Base-by-base conservation (phyloP, 1,140 invertebrate species). In the Zaprionus camerounensis region DNA sequence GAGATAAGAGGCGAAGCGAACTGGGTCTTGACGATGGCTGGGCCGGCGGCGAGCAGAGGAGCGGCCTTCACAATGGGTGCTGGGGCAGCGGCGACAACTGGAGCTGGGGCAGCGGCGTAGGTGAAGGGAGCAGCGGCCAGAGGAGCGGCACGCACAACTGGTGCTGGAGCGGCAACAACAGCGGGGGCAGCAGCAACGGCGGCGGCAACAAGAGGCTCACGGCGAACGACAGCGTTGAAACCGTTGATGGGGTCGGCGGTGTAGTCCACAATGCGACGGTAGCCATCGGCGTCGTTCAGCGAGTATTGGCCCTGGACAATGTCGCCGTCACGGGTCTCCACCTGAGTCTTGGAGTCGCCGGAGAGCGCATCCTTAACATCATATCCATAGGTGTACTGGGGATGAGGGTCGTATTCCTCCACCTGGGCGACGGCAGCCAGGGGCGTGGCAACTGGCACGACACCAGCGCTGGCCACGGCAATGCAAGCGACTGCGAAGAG, bases 361-460 rank as follows among this genome's bases (percentile, higher is more conserved):
- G 90, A 93, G 59, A 94, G 82, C 53, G 93, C 95, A 90, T 96
- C 95, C 84, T 95, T 95, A 20, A 96, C 95, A 70, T 95, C 95
- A 77, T 96, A 96, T 46, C 94, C 94, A 80, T 95, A 96, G 62
- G 94, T 94, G 92, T 96, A 96, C 71, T 95, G 95, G 26, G 95
- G 95, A 79, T 95, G 95, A 9, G 94, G 94, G 38, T 94, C 94
- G 85, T 94, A 94, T 31, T 94, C 94, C 63, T 94, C 94, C 4
- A 93, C 92, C 44, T 94, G 92, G 28, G 93, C 93, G 5, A 93
- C 91, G 51, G 92, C 81, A 31, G 85, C 82, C 44, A 92, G 64
- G 5, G 93, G 93, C 1, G 92, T 88, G 12, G 92, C 92, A 6
- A 91, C 92, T 59, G 92, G 90, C 24, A 92, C 81, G 34, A 92